A percentile compares a stretch with the other conserved stretches of the same genome.
Evolutionary conservation across 2,113 vertebrate species (phyloP).

Genomic region (Zosterops lateralis): DNA sequence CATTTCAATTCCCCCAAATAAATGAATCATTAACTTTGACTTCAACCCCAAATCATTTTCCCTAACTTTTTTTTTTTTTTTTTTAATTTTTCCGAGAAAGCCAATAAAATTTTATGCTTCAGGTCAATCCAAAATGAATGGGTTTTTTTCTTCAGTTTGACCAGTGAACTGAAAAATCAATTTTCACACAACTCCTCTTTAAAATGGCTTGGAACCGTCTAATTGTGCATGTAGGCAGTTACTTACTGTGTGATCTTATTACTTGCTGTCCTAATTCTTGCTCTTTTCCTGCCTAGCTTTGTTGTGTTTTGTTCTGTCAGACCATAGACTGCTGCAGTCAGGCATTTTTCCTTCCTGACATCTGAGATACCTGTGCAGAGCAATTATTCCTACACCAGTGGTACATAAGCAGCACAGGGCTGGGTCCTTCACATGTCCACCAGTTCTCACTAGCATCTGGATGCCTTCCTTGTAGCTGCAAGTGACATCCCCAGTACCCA

Average conservation of each 20-base stretch:
- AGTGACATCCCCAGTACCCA: neutral
- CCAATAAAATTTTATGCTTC: slow-evolving; percentile 37
- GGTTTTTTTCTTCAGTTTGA: slow-evolving; percentile 17
- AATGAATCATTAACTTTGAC: neutral
- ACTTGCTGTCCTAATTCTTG: neutral
- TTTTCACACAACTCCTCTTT: slow-evolving; percentile 30
- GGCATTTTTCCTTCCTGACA: neutral
- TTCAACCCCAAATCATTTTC: neutral
- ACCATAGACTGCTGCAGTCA: neutral
- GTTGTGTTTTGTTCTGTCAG: neutral
- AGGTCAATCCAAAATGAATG: neutral
- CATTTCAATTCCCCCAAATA: neutral
- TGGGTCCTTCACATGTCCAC: fast-evolving
- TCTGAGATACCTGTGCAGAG: neutral
- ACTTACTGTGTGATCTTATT: neutral
- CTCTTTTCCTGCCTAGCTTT: neutral
- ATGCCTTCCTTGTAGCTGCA: fast-evolving
- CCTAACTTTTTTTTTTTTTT: neutral
- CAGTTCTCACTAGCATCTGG: neutral
- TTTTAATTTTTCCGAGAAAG: neutral
- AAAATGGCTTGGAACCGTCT: slow-evolving; percentile 20
- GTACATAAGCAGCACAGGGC: neutral
- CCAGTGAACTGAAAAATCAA: slow-evolving; percentile 44
- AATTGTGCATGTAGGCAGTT: slow-evolving; percentile 16
- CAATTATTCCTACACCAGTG: neutral